Percentiles rank a stretch among this genome's conserved stretches.
Conservation (phyloP, 2,797 vertebrate genomes). For the Gymnothorax reevesii region DNA sequence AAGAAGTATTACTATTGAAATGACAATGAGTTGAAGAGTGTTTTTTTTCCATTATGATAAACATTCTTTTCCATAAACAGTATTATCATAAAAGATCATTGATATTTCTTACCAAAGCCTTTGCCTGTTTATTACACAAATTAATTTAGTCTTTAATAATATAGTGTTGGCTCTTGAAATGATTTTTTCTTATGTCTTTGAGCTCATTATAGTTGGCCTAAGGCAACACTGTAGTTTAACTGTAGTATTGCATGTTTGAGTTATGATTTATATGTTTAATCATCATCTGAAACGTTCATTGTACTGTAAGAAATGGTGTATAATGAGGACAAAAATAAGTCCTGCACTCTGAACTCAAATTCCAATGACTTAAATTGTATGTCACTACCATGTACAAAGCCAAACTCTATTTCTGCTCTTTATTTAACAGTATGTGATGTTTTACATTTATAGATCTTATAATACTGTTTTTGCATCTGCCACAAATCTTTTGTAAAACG, state of each 20-base stretch:
- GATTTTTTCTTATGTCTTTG: neutral
- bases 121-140: neutral
- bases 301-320: neutral
- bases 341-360: neutral
- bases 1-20: conserved; percentile 46
- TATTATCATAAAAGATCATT: conserved; percentile 7
- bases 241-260: neutral
- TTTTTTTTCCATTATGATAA: neutral
- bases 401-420: neutral
- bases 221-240: neutral
- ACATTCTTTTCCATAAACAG: conserved; percentile 12
- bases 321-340: conserved; percentile 15
- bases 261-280: neutral
- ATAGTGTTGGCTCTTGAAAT: neutral
- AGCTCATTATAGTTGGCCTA: neutral
- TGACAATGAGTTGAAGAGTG: neutral
- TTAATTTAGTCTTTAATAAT: neutral
- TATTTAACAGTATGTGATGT: neutral
- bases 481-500: conserved; percentile 63
- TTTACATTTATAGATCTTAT: conserved; percentile 20
- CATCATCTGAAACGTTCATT: neutral
- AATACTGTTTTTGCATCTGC: conserved; percentile 52
- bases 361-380: conserved; percentile 48
- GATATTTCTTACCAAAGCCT: conserved; percentile 14
- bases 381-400: conserved; percentile 40